Evolutionary conservation across 2,797 vertebrate genomes (phyloP).

Genomic region (Trematomus bernacchii): DNA sequence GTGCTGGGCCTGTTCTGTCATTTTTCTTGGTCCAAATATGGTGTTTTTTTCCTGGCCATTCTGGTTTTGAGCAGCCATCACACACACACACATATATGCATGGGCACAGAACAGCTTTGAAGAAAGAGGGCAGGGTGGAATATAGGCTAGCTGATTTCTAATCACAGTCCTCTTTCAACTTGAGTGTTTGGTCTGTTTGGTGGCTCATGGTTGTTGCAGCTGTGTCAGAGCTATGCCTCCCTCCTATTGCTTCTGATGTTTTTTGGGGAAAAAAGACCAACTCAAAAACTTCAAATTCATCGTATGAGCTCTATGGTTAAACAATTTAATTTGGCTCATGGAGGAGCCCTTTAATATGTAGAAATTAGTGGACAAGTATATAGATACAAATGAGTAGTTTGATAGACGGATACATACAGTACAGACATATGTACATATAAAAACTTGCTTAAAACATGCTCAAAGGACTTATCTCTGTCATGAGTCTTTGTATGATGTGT

Average conservation of each 20-base stretch:
- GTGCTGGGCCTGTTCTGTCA: constrained; percentile 70
- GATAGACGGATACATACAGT: neutral
- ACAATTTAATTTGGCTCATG: constrained; percentile 6
- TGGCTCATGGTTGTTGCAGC: constrained; percentile 64
- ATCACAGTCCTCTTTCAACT: constrained; percentile 69
- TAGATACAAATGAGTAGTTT: neutral
- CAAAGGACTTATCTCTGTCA: neutral
- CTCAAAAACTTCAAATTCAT: constrained; percentile 32
- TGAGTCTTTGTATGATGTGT: constrained; percentile 2
- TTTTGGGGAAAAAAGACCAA: constrained; percentile 33
- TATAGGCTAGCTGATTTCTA: constrained; percentile 69
- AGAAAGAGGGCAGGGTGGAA: constrained; percentile 60
- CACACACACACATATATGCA: constrained; percentile 1
- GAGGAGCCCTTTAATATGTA: neutral
- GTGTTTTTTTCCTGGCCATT: constrained; percentile 43
- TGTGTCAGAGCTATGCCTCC: constrained; percentile 48
- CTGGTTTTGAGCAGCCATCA: constrained; percentile 53
- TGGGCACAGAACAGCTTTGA: constrained; percentile 42
- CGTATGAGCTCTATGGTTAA: constrained; percentile 16
- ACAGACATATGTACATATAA: neutral
- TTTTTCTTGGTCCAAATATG: constrained; percentile 69
- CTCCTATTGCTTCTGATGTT: constrained; percentile 24
- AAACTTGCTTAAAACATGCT: neutral
- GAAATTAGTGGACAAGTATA: neutral
- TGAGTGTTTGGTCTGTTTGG: constrained; percentile 62